Base-by-base conservation (phyloP, 2,797 vertebrate genomes). In the Tangara arthus region DNA sequence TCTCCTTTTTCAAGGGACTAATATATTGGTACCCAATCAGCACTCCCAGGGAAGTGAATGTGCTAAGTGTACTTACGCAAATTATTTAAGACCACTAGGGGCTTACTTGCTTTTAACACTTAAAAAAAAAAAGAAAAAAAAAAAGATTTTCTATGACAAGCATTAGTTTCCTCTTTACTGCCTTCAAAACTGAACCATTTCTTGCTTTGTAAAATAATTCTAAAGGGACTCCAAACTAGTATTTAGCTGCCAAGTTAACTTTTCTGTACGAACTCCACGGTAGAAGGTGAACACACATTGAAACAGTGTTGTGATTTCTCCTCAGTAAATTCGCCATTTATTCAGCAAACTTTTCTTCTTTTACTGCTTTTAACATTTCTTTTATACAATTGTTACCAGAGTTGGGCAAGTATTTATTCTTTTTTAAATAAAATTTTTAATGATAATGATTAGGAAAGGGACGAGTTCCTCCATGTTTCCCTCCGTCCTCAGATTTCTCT, bases 41-140 rank as follows among this genome's bases (percentile, higher is more conserved):
- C 60, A 15, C 91, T 96, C 94, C 89, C 92, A 79, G 76, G 86
- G 90, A 97, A 95, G 79, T 4, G 26, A 83, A 91, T 61, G 90
- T 80, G 89, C 94, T 91, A 84, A 95, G 95, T 95, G 93, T 96
- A 96, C 95, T 93, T 94, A 96, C 82, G 90, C 94, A 94, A 97
- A 97, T 97, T 95, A 94, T 96, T 97, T 94, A 95, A 80, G 44
- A 96, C 96, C 96, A 95, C 95, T 85, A 86, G 94, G 95, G 95
- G 77, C 95, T 96, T 95, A 80, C 93, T 97, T 93, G 96, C 95
- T 97, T 97, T 97, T 96, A 97, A 97, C 66, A 83, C 89, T 87
- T 80, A 15, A 57, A 92, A 94, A 69, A 77, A 61, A 52, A 80
- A 81, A 69, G 57, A 16, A 12, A 23, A 7, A 11, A 41, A 23